phyloP scores from a whole-genome alignment of 2,113 vertebrate species.

The Esox niger region DNA sequence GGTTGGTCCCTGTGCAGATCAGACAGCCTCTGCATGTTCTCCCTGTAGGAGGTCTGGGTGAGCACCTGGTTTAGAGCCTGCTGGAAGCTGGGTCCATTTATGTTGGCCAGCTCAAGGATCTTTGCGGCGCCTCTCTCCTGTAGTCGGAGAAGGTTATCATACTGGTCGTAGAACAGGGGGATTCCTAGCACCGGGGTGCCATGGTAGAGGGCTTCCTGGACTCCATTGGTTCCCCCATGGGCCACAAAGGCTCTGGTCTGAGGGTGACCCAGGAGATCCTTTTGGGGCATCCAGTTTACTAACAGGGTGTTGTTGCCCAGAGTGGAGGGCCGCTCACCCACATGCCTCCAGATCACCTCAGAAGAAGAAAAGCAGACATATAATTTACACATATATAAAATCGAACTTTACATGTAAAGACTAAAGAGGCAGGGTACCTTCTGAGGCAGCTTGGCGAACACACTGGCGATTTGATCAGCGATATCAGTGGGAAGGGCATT shows the following conservation, averaged over 20 bases:
- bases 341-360: constrained; percentile 68
- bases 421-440: constrained; percentile 52
- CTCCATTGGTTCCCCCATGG: constrained; percentile 70
- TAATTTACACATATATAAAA: too few species aligned
- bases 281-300: constrained; percentile 70
- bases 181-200: constrained; percentile 66
- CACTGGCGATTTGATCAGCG: constrained; percentile 50
- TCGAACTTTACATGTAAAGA: too few species aligned
- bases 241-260: constrained; percentile 65
- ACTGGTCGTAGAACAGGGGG: constrained; percentile 69
- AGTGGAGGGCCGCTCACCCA: constrained; percentile 54
- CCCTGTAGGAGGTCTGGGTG: constrained; percentile 45
- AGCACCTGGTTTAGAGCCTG: constrained; percentile 45
- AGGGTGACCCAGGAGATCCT: constrained; percentile 67
- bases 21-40: constrained; percentile 62
- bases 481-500: constrained; percentile 48
- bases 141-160: constrained; percentile 60
- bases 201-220: constrained; percentile 68
- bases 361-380: constrained; percentile 6
- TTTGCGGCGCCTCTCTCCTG: constrained; percentile 57
- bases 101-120: constrained; percentile 47
- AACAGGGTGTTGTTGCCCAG: constrained; percentile 70
- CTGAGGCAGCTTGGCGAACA: constrained; percentile 66
- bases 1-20: constrained; percentile 64
- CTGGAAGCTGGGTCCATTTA: constrained; percentile 47